Evolutionary conservation across 1,140 invertebrate genomes (phyloP), one percentile per base, ranked within the genome.

Genomic region (Cydia fagiglandana): DNA sequence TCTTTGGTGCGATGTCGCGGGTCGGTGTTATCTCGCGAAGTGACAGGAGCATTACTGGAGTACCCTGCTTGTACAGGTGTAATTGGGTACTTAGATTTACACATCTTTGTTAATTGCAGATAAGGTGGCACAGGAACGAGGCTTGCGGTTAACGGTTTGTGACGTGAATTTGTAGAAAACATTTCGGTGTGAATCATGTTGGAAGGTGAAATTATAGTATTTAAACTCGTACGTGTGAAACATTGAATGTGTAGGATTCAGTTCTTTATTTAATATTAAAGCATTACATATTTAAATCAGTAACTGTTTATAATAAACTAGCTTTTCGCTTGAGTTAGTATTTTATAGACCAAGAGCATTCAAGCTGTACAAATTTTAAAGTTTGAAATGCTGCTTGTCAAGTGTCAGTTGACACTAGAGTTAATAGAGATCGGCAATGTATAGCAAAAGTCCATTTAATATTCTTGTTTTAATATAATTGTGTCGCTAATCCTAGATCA

Each of bases 41-140:
- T 70, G 66, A 41, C 66, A 70, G 66, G 34, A 38, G 66, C 66
- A 38, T 70, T 70, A 70, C 66, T 38, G 66, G 45, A 68, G 64
- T 77, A 74, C 1, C 64, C 2, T 76, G 64, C 53, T 45, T 5
- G 34, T 76, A 73, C 53, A 64, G 28, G 34, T 61, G 50, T 73
- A 64, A 70, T 70, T 73, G 75, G 56, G 56, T 73, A 73, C 68
- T 73, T 38, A 70, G 66, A 38, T 70, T 38, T 70, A 70, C 66
- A 70, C 30, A 41, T 70, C 66, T 70, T 38, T 70, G 66, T 38
- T 70, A 70, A 70, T 70, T 70, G 30, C 66, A 38, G 66, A 70
- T 70, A 70, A 38, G 34, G n/a, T 61, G 56, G 56, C 53, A 56
- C 64, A 17, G 20, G 64, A 24, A 28, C 64, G 64, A 38, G 24